Conservation (phyloP, 2,113 vertebrate genomes). For the Isurus oxyrinchus region DNA sequence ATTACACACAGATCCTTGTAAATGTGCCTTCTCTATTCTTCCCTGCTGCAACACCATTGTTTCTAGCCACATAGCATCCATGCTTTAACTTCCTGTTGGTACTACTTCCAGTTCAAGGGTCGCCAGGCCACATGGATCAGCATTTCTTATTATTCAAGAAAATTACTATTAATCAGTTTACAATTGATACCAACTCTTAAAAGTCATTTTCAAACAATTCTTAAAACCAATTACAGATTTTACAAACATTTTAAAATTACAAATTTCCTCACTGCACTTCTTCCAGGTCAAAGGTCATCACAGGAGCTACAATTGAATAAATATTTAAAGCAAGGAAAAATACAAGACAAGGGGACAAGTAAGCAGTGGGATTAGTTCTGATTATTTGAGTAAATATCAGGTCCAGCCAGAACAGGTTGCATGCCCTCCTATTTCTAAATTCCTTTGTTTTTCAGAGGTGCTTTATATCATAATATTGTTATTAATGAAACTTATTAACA, state of each 20-base stretch:
- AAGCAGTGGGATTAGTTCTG: neutral
- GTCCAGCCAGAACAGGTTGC: neutral
- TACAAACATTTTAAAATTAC: neutral
- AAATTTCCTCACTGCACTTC: neutral
- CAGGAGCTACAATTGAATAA: neutral
- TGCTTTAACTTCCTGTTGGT: neutral
- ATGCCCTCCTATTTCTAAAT: too few species aligned
- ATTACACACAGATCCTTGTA: neutral
- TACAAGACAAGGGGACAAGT: neutral
- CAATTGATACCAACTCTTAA: neutral
- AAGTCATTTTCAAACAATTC: neutral
- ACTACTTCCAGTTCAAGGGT: neutral
- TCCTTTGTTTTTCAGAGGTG: neutral
- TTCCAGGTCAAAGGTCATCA: too few species aligned
- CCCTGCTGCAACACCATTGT: neutral
- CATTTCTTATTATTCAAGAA: neutral
- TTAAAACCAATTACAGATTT: neutral
- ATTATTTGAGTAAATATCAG: neutral
- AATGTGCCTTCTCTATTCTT: neutral
- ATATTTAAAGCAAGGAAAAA: neutral
- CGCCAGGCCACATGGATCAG: neutral
- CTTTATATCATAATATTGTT: neutral
- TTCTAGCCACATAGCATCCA: neutral
- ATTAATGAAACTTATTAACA: neutral
- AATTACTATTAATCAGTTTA: neutral